Evolutionary conservation across 2,113 vertebrate genomes (phyloP).

Genomic region (Vombatus ursinus): DNA sequence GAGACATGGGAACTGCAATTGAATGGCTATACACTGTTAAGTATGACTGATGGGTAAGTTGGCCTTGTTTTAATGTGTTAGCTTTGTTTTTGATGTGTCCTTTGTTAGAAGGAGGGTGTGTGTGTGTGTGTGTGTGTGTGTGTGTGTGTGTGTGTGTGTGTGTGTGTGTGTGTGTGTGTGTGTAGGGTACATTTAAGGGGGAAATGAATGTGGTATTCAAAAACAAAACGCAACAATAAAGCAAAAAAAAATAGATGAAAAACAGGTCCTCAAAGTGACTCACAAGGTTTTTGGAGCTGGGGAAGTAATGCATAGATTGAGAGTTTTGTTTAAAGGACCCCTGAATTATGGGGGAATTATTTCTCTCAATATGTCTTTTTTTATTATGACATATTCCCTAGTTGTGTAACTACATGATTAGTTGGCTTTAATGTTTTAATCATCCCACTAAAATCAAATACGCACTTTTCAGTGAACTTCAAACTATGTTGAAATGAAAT

Average conservation of each 20-base stretch:
- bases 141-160: too few species aligned
- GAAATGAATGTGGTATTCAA: background rate
- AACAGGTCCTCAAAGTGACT: background rate
- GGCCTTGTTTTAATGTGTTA: background rate
- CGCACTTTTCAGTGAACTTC: constrained; percentile 59
- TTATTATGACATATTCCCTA: background rate
- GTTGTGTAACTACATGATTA: background rate
- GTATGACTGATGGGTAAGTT: background rate
- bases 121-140: background rate
- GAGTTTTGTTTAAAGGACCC: background rate
- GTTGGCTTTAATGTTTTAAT: background rate
- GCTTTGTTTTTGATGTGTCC: background rate
- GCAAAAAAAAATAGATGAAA: background rate
- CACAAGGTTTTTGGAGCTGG: background rate
- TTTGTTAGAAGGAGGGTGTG: background rate
- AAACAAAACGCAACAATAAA: background rate
- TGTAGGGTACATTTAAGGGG: background rate
- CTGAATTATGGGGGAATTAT: background rate
- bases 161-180: too few species aligned
- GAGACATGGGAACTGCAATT: background rate
- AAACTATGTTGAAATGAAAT: constrained; percentile 58
- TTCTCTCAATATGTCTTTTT: background rate
- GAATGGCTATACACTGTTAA: background rate
- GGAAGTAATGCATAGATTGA: background rate
- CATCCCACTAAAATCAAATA: constrained; percentile 36